Base-by-base conservation (phyloP, 1,140 invertebrate genomes). In the Drosophila setifemur region DNA sequence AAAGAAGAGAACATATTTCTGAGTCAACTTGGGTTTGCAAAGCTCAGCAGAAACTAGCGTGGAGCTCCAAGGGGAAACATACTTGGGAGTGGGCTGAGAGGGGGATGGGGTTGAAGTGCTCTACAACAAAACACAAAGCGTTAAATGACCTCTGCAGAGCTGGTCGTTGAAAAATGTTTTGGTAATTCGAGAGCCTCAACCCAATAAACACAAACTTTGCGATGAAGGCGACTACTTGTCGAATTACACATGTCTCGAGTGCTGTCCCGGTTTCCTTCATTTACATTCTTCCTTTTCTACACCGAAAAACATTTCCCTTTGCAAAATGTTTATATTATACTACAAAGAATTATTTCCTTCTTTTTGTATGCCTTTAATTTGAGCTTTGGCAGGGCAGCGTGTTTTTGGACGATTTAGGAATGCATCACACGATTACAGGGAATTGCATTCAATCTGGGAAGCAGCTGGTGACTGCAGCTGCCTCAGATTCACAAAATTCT, bases 71-170 rank as follows among this genome's bases (percentile, higher is more conserved):
- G 19, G 39, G 49, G 19, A 33, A 9, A 52, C 42, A 64, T 26
- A 2, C 33, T 16, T 18, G 14, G 14, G 14, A 18, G 50, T 26
- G 42, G 55, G 8, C 7, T 12, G 40, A 19, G 16, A 23, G 16
- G 18, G 39, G 21, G 52, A 29, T 19, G 33, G 42, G 40, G 49
- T n/a, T n/a, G n/a, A n/a, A 67, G 50, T 6, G 2, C 9, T 3
- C 21, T 3, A 5, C 21, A 23, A 23, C 2, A 37, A 14, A 37
- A 16, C 14, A 37, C 16, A 37, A 37, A 37, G 29, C 78, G 78
- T 82, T 82, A 67, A 85, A 82, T 82, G 73, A 82, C 69, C 78
- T 61, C 45, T 66, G 47, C 49, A 40, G 26, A 61, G 63, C 47
- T 52, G 49, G 43, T 23, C 37, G 47, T 47, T 58, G 47, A 7